Conservation (phyloP, 2,113 vertebrate genomes). For the Zosterops pallidus region DNA sequence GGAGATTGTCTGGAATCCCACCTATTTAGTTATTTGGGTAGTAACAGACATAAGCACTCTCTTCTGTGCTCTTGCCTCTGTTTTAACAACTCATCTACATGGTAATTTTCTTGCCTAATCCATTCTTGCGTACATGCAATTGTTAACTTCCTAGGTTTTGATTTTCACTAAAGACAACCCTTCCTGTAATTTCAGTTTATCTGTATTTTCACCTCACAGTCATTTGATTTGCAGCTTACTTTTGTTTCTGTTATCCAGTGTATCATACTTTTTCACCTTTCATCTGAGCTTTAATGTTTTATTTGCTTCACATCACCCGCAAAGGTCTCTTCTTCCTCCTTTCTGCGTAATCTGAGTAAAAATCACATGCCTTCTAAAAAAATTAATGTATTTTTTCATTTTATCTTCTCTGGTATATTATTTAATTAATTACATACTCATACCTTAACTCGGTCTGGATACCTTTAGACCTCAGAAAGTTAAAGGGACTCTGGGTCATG, state of each 20-base stretch:
- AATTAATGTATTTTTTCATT: neutral
- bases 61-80: neutral
- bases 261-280: neutral
- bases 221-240: neutral
- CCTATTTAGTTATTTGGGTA: neutral
- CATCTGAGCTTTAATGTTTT: neutral
- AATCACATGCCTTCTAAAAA: neutral
- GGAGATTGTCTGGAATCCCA: neutral
- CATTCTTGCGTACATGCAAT: neutral
- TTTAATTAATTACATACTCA: neutral
- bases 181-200: neutral
- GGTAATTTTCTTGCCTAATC: neutral
- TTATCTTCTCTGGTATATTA: neutral
- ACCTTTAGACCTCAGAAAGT: neutral
- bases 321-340: neutral
- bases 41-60: neutral
- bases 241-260: neutral
- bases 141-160: neutral
- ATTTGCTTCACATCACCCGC: neutral
- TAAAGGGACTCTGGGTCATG: neutral
- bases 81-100: neutral
- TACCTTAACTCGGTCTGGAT: neutral
- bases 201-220: neutral
- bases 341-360: neutral
- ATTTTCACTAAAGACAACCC: neutral